These are phyloP conservation scores for Protophormia terraenovae DNA, from an alignment of 2,888 invertebrate species.

Conservation along the genomic window DNA sequence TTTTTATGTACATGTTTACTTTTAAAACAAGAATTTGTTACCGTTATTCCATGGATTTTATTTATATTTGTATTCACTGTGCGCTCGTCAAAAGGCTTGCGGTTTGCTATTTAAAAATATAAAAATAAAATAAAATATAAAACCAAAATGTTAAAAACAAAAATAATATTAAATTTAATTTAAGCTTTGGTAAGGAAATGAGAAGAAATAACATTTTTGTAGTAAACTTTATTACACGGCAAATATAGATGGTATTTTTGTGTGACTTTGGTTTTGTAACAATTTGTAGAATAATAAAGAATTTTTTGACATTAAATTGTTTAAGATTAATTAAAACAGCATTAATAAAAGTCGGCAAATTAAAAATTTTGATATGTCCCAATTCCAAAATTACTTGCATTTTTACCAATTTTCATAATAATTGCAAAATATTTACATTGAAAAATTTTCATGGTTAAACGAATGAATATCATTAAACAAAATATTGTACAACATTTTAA, in stretches of 20 bases:
- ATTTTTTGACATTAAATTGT: too few relatives aligned
- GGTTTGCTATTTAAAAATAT: slow-evolving; percentile 45
- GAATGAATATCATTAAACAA: too few relatives aligned
- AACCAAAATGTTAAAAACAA: background rate
- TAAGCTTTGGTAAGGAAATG: background rate
- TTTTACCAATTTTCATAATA: too few relatives aligned
- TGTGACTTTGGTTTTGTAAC: background rate
- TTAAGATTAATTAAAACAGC: too few relatives aligned
- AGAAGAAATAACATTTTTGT: background rate
- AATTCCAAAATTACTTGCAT: too few relatives aligned
- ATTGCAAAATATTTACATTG: too few relatives aligned
- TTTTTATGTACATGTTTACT: slow-evolving; percentile 5
- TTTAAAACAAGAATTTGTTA: slow-evolving; percentile 33
- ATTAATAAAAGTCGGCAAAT: too few relatives aligned
- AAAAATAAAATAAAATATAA: background rate
- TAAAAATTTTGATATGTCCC: too few relatives aligned
- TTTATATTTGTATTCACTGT: slow-evolving; percentile 39
- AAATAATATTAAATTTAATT: background rate
- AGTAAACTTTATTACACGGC: background rate
- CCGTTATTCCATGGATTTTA: slow-evolving; percentile 6
- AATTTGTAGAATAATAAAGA: too few relatives aligned
- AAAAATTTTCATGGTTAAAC: too few relatives aligned
- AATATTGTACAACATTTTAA: too few relatives aligned
- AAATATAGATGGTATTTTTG: too few relatives aligned
- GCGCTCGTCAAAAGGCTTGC: slow-evolving; percentile 38